Evolutionary conservation across 2,888 invertebrate species (phyloP).

Genomic region (Thymelicus sylvestris): DNA sequence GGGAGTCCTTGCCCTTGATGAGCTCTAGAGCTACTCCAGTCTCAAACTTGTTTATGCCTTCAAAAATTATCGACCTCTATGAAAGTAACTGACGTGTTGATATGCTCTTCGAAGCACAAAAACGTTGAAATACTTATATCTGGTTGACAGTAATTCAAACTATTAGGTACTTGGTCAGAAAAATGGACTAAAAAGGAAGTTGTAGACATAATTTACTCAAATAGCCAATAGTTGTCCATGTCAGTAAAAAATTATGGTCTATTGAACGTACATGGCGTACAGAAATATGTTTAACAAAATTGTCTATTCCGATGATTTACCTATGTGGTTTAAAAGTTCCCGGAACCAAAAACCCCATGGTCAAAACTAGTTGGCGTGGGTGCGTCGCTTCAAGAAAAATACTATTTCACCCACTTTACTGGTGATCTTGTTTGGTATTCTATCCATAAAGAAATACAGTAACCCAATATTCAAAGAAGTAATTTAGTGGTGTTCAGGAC

Average conservation of each 20-base stretch:
- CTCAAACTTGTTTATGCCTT: too few relatives aligned
- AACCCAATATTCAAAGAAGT: background rate
- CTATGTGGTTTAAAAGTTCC: background rate
- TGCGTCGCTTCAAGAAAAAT: conserved; percentile 23
- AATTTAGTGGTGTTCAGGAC: background rate
- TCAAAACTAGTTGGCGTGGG: conserved; percentile 36
- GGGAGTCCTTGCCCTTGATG: too few relatives aligned
- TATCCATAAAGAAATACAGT: background rate
- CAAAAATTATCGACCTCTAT: too few relatives aligned
- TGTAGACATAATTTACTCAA: background rate
- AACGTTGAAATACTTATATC: too few relatives aligned
- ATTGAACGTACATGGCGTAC: background rate
- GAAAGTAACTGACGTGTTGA: too few relatives aligned
- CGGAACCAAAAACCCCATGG: conserved; percentile 15
- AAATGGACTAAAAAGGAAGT: too few relatives aligned
- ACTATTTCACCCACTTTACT: conserved; percentile 19
- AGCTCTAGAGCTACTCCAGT: too few relatives aligned
- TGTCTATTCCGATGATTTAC: conserved; percentile 1
- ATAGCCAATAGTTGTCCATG: background rate
- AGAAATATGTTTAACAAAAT: background rate
- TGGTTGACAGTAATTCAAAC: too few relatives aligned
- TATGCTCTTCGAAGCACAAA: too few relatives aligned
- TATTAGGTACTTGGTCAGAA: too few relatives aligned
- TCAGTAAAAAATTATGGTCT: background rate
- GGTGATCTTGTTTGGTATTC: conserved; percentile 15